A percentile compares a stretch with the other conserved stretches of the same genome.
Evolutionary conservation across 1,140 invertebrate genomes (phyloP).

Genomic region (Cepaea nemoralis): DNA sequence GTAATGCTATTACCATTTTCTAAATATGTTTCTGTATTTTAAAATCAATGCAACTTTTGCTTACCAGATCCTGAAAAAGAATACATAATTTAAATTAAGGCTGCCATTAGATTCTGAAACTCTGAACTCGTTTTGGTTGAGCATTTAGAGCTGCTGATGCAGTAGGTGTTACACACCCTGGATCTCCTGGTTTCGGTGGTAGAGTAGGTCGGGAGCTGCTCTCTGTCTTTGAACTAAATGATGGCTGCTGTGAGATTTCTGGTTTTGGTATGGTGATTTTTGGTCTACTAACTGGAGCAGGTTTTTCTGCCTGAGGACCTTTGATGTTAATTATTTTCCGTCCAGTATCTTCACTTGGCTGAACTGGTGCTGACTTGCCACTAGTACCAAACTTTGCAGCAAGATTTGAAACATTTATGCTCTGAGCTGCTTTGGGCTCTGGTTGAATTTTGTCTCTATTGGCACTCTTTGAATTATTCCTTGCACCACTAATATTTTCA

Average conservation of each 20-base stretch:
- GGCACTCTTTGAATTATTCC: not conserved
- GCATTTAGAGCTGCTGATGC: not conserved
- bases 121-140: slow-evolving; percentile 35
- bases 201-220: slow-evolving; percentile 3
- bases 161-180: not conserved
- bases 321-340: not conserved
- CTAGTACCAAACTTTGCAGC: not conserved
- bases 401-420: not conserved
- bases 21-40: too few species aligned
- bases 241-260: not conserved
- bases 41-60: too few species aligned
- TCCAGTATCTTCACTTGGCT: not conserved
- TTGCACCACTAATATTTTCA: not conserved
- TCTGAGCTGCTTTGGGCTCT: not conserved
- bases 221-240: not conserved
- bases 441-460: not conserved
- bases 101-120: slow-evolving; percentile 27
- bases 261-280: slow-evolving; percentile 1
- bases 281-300: not conserved
- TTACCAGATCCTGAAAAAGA: too few species aligned
- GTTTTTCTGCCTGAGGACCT: not conserved
- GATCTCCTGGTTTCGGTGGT: slow-evolving; percentile 31
- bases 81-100: too few species aligned
- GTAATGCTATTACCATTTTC: too few species aligned
- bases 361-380: not conserved